A percentile compares a stretch with the other conserved stretches of the same genome.
These are phyloP conservation scores for Macrotrachela quadricornifera DNA, from an alignment of 1,140 invertebrate species.

Conservation along the genomic window DNA sequence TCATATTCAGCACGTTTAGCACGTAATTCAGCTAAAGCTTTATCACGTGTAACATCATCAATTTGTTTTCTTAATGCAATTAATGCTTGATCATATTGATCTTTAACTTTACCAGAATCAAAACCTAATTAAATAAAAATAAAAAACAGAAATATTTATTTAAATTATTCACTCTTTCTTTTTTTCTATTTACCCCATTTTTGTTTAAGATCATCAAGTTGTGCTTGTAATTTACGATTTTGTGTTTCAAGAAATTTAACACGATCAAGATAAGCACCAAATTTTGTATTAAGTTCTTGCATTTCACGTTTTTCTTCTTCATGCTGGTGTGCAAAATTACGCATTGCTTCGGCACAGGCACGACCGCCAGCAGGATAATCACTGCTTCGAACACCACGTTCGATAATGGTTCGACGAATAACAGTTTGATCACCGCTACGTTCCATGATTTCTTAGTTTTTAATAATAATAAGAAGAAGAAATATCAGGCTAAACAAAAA, in stretches of 20 bases:
- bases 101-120: constrained; percentile 30
- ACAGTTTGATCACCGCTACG: too few species aligned
- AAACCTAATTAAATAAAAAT: constrained; percentile 12
- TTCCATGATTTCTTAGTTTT: too few species aligned
- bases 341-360: neutral
- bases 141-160: too few species aligned
- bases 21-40: constrained; percentile 11
- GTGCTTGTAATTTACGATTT: constrained; percentile 24
- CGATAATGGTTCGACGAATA: neutral
- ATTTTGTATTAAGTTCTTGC: constrained; percentile 33
- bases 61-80: constrained; percentile 19
- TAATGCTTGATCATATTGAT: constrained; percentile 34
- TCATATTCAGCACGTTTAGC: constrained; percentile 8
- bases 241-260: constrained; percentile 35
- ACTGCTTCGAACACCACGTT: constrained; percentile 1
- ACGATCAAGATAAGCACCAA: constrained; percentile 35
- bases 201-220: constrained; percentile 3
- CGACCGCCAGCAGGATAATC: neutral
- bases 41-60: constrained; percentile 23
- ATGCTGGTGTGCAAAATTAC: constrained; percentile 10
- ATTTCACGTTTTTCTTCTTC: constrained; percentile 35
- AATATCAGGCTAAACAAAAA: too few species aligned
- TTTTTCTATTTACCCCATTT: constrained; percentile 12
- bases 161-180: too few species aligned
- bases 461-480: too few species aligned